phyloP scores from a whole-genome alignment of 2,797 vertebrate genomes.

The Thripadectes ignobilis region DNA sequence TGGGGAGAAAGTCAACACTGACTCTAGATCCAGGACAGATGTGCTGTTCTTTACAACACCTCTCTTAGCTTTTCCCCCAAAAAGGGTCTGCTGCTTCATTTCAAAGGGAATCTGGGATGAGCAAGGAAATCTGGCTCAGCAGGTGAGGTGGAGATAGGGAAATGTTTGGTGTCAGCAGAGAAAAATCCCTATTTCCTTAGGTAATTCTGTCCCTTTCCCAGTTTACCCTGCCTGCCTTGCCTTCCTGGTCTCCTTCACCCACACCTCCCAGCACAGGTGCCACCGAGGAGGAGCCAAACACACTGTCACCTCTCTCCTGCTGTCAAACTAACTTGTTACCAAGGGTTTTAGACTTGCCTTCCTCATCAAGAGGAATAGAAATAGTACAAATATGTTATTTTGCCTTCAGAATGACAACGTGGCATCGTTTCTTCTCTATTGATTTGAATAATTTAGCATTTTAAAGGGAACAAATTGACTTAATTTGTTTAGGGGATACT shows the following conservation, averaged over 20 bases:
- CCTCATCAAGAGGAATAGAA: not conserved
- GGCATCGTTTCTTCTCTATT: not conserved
- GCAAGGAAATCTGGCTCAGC: not conserved
- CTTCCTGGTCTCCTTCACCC: not conserved
- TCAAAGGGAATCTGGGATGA: not conserved
- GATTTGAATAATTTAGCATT: conserved; percentile 34
- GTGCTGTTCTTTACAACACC: not conserved
- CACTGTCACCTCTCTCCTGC: not conserved
- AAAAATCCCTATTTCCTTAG: not conserved
- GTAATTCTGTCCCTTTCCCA: not conserved
- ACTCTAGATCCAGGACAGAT: not conserved
- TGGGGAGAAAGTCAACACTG: not conserved
- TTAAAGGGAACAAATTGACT: conserved; percentile 23
- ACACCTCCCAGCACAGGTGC: not conserved
- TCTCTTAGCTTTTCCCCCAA: not conserved
- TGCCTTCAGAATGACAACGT: not conserved
- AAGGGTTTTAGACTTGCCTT: not conserved
- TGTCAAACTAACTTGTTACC: not conserved
- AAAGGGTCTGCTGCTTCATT: not conserved
- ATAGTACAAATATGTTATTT: not conserved
- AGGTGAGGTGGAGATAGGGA: not conserved
- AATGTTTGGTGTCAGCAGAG: not conserved
- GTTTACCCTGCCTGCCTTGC: not conserved
- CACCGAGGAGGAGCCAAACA: not conserved
- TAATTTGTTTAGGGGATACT: conserved; percentile 50